Conservation (phyloP, 2,888 invertebrate genomes). For the Lomographa bimaculata region DNA sequence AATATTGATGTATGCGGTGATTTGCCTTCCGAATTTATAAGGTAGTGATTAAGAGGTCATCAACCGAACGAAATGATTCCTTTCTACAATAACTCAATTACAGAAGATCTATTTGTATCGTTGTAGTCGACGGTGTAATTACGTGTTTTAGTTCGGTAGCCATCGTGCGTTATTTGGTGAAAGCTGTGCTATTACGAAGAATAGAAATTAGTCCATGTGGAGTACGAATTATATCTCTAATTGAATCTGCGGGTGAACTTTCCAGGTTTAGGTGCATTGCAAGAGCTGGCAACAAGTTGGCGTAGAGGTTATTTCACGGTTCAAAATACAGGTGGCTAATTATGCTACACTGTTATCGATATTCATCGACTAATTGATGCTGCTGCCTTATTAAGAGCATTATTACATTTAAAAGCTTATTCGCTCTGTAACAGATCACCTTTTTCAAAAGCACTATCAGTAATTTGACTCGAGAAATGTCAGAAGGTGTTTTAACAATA, state of each 20-base stretch:
- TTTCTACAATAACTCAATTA: conserved; percentile 45
- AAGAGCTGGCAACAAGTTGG: too few relatives aligned
- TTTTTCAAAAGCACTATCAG: too few relatives aligned
- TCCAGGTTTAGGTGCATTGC: conserved; percentile 8
- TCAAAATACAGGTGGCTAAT: too few relatives aligned
- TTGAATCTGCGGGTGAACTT: conserved; percentile 27
- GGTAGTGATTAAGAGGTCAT: conserved; percentile 37
- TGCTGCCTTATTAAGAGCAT: too few relatives aligned
- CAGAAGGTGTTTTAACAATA: too few relatives aligned
- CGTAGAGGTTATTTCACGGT: too few relatives aligned
- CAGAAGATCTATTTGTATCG: conserved; percentile 44
- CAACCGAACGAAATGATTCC: conserved; percentile 27
- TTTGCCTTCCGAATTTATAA: conserved; percentile 27
- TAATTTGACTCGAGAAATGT: too few relatives aligned
- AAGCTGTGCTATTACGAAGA: conserved; percentile 32
- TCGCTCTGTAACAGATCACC: too few relatives aligned
- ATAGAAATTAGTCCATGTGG: conserved; percentile 9
- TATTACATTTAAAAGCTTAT: too few relatives aligned
- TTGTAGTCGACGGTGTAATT: conserved; percentile 40
- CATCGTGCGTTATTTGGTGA: conserved; percentile 45
- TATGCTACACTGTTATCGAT: too few relatives aligned
- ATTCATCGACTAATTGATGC: too few relatives aligned
- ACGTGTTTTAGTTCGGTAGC: conserved; percentile 41
- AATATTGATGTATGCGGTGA: conserved; percentile 30
- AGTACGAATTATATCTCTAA: conserved; percentile 25